Evolutionary conservation across 2,113 vertebrate species (phyloP).

Genomic region (Ornithorhynchus anatinus): DNA sequence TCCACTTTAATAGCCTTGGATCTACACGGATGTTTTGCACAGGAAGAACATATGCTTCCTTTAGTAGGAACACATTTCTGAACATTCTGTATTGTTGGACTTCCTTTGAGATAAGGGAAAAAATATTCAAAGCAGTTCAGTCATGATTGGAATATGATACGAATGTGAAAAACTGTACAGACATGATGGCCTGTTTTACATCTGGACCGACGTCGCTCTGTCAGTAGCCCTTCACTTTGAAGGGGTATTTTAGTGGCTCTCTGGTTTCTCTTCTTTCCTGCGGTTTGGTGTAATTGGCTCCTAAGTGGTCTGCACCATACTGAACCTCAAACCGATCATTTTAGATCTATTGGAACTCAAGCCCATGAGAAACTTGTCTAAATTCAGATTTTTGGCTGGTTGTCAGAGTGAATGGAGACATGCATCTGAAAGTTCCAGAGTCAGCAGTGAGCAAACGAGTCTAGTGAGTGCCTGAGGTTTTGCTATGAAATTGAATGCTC

Average conservation of each 20-base stretch:
- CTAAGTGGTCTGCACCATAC: neutral
- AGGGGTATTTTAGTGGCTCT: neutral
- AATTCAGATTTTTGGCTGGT: neutral
- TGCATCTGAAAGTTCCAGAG: neutral
- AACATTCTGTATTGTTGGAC: no score
- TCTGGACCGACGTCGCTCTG: neutral
- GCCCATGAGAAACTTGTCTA: neutral
- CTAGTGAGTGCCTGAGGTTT: neutral
- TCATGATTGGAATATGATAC: no score
- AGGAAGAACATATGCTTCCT: no score
- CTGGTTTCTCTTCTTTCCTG: neutral
- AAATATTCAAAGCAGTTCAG: no score
- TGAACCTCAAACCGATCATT: neutral
- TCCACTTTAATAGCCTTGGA: no score
- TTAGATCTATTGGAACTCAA: neutral
- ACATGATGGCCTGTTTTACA: no score
- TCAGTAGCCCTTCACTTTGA: neutral
- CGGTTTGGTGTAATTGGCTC: neutral
- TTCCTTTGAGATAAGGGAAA: no score
- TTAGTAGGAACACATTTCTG: no score
- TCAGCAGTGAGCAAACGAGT: neutral
- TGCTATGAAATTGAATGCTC: neutral
- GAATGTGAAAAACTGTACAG: no score
- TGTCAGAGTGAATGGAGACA: neutral
- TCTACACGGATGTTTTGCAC: no score